Evolutionary conservation across 1,140 invertebrate species (phyloP), one percentile per base, ranked within the genome.

Genomic region (Gryon sp.): DNA sequence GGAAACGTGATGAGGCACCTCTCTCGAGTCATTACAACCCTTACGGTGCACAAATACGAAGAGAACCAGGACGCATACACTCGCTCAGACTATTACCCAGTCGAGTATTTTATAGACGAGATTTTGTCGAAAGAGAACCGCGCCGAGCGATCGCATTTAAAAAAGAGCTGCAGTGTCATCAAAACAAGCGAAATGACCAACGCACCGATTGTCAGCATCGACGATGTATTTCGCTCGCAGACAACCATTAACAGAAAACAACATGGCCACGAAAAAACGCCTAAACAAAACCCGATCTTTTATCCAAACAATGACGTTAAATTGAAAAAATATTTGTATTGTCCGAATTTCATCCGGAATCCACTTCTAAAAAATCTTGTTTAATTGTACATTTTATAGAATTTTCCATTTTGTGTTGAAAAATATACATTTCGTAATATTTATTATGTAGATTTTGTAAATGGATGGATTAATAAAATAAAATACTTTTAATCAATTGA

Each of bases 41-140:
- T 93, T n/a, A 91, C 90, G 1, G 89, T 93, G 12, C 90, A 92
- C 79, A 90, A 92, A 48, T 90, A 91, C 70, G 32, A 55, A 7
- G 80, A 82, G 22, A 41, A 68, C 3, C 40, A 19, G 18, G 43
- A 63, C 22, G 55, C 22, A 1, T 7, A 14, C 8, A 9, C 2
- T n/a, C n/a, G n/a, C 7, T n/a, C 7, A 5, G 50, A 63, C 3
- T 9, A 73, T 55, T 62, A 76, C 76, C 57, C 78, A 1, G 22
- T 62, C 0, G 78, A 81, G 50, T 82, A 83, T 50, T 83, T 79
- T 45, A 76, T 83, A 16, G 63, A 83, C 34, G 82, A 83, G 30
- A 70, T 83, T 41, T 45, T 81, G 24, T 59, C 66, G 8, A 12
- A 24, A n/a, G 45, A 65, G 28, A 45, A 1, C 6, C 15, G 20